Conservation (phyloP, 2,888 invertebrate species). For the Salticus scenicus region DNA sequence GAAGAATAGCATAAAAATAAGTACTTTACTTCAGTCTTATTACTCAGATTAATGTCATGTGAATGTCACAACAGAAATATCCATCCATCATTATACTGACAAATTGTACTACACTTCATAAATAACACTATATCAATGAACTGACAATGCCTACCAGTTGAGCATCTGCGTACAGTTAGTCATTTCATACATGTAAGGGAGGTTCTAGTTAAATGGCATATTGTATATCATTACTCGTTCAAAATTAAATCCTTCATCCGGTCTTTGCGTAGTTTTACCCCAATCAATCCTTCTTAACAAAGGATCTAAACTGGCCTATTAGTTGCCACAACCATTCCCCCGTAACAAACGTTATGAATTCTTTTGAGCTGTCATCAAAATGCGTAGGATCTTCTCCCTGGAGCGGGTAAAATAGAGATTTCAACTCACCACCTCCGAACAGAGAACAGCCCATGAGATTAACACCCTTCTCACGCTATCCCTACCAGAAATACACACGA, state of each 20-base stretch:
- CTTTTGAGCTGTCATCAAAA: slow-evolving; percentile 58
- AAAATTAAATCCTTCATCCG: no score
- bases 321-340: neutral
- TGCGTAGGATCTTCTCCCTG: slow-evolving; percentile 10
- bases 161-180: neutral
- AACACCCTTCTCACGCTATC: slow-evolving; percentile 60
- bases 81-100: no score
- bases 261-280: neutral
- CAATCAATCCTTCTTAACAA: neutral
- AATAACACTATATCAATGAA: neutral
- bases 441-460: slow-evolving; percentile 34
- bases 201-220: neutral
- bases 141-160: neutral
- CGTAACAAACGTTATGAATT: slow-evolving; percentile 17
- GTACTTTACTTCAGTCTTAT: no score
- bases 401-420: slow-evolving; percentile 24
- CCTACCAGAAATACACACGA: slow-evolving; percentile 10
- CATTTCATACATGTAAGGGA: neutral
- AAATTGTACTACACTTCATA: no score
- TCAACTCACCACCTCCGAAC: slow-evolving; percentile 50
- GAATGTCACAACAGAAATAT: no score
- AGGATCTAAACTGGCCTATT: slow-evolving; percentile 7
- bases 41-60: no score
- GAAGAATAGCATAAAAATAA: no score
- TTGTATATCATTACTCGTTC: neutral